phyloP scores from a whole-genome alignment of 92 coral and sea anemone genomes.

The Paramuricea clavata region DNA sequence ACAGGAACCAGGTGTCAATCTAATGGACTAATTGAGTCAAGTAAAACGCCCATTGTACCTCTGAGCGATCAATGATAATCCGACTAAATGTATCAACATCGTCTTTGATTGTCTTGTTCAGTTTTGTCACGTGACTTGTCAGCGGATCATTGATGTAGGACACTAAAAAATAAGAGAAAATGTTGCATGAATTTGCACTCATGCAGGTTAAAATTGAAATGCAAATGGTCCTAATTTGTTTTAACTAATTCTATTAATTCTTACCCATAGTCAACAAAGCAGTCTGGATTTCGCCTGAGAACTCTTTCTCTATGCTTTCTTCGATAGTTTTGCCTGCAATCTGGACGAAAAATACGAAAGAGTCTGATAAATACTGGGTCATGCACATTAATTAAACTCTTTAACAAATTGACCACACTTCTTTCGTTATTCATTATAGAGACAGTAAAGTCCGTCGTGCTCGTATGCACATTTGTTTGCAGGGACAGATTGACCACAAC shows the following conservation, averaged over 20 bases:
- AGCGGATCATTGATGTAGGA: conserved; percentile 26
- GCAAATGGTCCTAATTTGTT: not conserved
- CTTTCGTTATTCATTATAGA: too few relatives aligned
- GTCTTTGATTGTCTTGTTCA: not conserved
- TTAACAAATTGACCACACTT: too few relatives aligned
- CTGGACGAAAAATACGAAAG: not conserved
- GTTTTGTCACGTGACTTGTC: conserved; percentile 6
- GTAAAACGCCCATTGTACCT: not conserved
- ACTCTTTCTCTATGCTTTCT: conserved; percentile 5
- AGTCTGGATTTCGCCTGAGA: conserved; percentile 17
- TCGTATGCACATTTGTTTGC: too few relatives aligned
- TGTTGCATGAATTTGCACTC: not conserved
- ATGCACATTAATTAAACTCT: too few relatives aligned
- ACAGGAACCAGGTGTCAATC: too few relatives aligned
- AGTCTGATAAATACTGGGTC: not conserved
- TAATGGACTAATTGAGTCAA: not conserved
- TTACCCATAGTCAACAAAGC: conserved; percentile 5
- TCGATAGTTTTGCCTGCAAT: not conserved
- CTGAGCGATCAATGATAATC: conserved; percentile 13
- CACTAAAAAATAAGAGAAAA: not conserved
- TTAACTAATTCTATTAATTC: not conserved
- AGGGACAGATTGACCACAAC: too few relatives aligned
- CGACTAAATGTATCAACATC: not conserved
- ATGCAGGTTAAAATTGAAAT: not conserved
- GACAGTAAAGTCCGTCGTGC: too few relatives aligned